Conservation (phyloP, 1,140 invertebrate species). For the roundworm (Caenorhabditis elegans) region DNA sequence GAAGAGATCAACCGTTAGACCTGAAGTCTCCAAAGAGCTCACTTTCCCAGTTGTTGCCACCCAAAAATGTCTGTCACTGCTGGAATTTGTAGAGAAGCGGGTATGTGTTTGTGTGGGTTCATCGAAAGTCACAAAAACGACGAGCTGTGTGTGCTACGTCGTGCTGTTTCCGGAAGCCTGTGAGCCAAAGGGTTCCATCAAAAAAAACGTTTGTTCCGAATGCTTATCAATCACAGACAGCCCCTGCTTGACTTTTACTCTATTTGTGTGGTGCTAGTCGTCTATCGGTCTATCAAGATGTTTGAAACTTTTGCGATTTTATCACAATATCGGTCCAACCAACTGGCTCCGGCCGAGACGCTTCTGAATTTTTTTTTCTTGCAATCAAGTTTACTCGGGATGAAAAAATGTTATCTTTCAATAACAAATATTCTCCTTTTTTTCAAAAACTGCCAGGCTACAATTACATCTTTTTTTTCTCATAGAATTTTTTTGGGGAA, state of each 20-base stretch:
- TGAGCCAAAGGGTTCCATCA: conserved; percentile 1
- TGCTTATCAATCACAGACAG: conserved; percentile 9
- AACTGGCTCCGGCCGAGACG: no score
- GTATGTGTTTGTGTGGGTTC: not conserved
- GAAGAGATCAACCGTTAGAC: not conserved
- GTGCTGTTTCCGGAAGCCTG: not conserved
- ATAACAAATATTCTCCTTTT: not conserved
- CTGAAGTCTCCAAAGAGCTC: not conserved
- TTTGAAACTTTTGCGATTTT: not conserved
- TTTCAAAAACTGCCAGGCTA: not conserved
- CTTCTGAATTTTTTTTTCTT: no score
- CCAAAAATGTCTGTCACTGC: not conserved
- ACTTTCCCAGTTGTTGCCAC: not conserved
- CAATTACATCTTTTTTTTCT: not conserved
- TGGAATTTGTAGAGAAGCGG: not conserved
- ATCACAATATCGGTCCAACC: conserved; percentile 11
- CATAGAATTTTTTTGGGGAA: not conserved
- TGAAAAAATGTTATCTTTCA: no score
- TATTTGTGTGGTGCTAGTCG: not conserved
- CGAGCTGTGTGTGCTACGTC: not conserved
- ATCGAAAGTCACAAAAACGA: not conserved
- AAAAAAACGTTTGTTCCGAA: not conserved
- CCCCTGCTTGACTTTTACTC: not conserved
- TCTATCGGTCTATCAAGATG: not conserved
- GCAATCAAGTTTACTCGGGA: no score